Base-by-base conservation (phyloP, 2,113 vertebrate genomes). In the Trematocara stigmaticum region DNA sequence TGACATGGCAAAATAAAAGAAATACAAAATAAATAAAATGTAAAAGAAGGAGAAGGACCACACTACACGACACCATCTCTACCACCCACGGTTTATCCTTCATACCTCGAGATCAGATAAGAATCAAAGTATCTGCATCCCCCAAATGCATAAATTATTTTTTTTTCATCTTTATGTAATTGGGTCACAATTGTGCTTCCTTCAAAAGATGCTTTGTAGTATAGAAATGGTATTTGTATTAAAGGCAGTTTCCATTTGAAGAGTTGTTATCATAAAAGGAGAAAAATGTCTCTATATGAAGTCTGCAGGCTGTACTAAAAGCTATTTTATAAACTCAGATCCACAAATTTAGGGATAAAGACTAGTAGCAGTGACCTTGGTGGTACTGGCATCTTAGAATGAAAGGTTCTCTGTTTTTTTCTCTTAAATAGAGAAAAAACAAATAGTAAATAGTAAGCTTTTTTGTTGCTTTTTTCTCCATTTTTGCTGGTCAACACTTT, bases 381-480 rank as follows among this genome's bases (percentile, higher is more conserved):
- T 40, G 18, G 61, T 66, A 40, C 10, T 20, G 35, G 35, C 61
- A 69, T 69, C 35, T 23, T 69, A 12, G 35, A 69, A 69, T 23
- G 11, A 69, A 69, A 42, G 11, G 64, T 40, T 42, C n/a, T 42
- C 11, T 42, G n/a, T 13, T 69, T 23, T 20, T 69, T 23, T 69
- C 10, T 38, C 34, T 64, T n/a, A 64, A 13, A 69, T 57, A 16
- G 7, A 57, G 56, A 16, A 57, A 31, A 31, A 20, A 26, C 7
- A 18, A 6, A 45, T 6, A 6, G 52, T 55, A 6, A 55, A 55
- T 26, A 12, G 10, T 23, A 55, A 55, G 5, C 3, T 23, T 23
- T 55, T 10, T 45, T 7, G 15, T 47, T 15, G 26, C 13, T 57
- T 29, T 34, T 18, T 1, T 0, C 0, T 0, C 1, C 16, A 20